phyloP scores from a whole-genome alignment of 2,888 invertebrate species.

The Macrosoma leucophasiata region DNA sequence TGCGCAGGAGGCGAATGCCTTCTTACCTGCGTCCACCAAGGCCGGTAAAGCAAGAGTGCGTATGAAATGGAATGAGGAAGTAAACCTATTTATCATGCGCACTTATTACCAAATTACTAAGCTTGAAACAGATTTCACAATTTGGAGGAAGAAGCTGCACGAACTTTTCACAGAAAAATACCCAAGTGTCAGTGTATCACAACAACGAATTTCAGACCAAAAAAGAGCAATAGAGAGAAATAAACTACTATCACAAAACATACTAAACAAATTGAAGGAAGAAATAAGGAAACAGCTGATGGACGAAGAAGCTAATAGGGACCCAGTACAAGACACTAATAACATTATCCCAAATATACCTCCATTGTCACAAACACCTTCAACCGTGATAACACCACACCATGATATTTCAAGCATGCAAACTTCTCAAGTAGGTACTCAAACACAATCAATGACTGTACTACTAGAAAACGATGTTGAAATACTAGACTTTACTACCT shows the following conservation, averaged over 20 bases:
- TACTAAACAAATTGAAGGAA: not conserved
- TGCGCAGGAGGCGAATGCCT: constrained; percentile 16
- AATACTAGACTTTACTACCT: too few relatives aligned
- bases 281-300: not conserved
- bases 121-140: constrained; percentile 5
- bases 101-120: constrained; percentile 7
- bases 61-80: constrained; percentile 6
- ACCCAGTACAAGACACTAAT: not conserved
- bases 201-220: constrained; percentile 21
- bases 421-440: not conserved
- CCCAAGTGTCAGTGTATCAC: constrained; percentile 9
- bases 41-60: constrained; percentile 13
- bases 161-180: not conserved
- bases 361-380: not conserved
- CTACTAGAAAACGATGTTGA: not conserved
- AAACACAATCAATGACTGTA: not conserved
- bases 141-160: not conserved
- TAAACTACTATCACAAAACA: constrained; percentile 2
- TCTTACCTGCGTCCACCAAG: constrained; percentile 19
- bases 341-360: not conserved
- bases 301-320: not conserved
- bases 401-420: not conserved
- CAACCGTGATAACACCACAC: not conserved
- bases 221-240: constrained; percentile 16
- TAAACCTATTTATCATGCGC: constrained; percentile 8